These are phyloP conservation scores for Coecobrya sp. DNA, from an alignment of 2,888 invertebrate genomes.

Conservation along the genomic window DNA sequence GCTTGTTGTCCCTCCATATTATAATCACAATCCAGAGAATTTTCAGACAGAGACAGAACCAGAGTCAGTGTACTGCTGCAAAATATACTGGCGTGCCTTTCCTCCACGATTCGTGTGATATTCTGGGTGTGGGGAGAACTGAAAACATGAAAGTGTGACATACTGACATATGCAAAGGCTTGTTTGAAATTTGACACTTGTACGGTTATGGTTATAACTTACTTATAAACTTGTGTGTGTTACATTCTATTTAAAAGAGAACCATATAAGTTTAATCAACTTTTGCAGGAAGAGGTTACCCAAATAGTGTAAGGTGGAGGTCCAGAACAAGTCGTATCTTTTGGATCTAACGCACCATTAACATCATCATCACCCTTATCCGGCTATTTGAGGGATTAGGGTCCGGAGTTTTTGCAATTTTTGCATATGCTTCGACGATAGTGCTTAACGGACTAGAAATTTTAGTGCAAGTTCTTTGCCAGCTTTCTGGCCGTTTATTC, in stretches of 20 bases:
- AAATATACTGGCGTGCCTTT: conserved; percentile 12
- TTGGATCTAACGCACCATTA: conserved; percentile 8
- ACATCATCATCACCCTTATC: background rate
- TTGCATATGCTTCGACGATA: background rate
- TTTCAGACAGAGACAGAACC: conserved; percentile 14
- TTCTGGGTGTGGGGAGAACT: background rate
- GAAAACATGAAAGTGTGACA: conserved; percentile 66
- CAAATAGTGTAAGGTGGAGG: background rate
- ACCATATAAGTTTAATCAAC: background rate
- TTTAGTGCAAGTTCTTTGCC: background rate
- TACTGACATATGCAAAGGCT: conserved; percentile 64
- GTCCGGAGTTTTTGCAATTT: conserved; percentile 27
- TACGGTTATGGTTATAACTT: conserved; percentile 42
- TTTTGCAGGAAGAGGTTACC: background rate
- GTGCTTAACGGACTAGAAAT: background rate
- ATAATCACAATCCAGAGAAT: conserved; percentile 12
- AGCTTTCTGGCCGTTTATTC: background rate
- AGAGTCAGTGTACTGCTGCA: background rate
- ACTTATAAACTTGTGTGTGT: conserved; percentile 25
- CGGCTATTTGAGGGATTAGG: background rate
- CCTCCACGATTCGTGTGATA: background rate
- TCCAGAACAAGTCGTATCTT: background rate
- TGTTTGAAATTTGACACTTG: conserved; percentile 78
- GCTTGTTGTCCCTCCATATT: conserved; percentile 3
- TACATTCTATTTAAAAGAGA: background rate